phyloP scores from a whole-genome alignment of 1,140 invertebrate genomes.

The Centruroides sculpturatus region DNA sequence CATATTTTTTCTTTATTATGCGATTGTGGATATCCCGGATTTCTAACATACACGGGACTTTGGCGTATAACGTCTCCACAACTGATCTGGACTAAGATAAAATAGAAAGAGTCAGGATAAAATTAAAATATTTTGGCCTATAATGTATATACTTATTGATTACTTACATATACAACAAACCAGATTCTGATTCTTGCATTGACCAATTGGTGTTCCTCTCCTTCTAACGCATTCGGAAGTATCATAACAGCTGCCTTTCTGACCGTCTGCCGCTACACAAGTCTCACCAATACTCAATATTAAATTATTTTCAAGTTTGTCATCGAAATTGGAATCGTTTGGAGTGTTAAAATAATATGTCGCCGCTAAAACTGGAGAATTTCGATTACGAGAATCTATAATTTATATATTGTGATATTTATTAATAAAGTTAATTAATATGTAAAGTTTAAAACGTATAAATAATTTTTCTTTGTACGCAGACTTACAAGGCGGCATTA shows the following conservation, averaged over 20 bases:
- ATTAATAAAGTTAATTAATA: too few species aligned
- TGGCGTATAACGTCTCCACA: conserved; percentile 15
- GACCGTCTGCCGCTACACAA: conserved; percentile 16
- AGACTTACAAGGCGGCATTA: too few species aligned
- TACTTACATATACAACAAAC: conserved; percentile 23
- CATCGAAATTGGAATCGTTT: neutral
- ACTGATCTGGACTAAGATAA: conserved; percentile 12
- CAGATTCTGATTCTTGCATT: conserved; percentile 9
- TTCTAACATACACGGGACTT: conserved; percentile 17
- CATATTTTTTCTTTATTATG: conserved; percentile 15
- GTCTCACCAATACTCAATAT: neutral
- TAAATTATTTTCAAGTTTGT: neutral
- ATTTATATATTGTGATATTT: too few species aligned
- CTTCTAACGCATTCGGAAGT: conserved; percentile 16
- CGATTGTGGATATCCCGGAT: conserved; percentile 15
- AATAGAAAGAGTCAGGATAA: neutral
- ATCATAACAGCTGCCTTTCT: conserved; percentile 19
- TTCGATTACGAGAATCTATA: too few species aligned
- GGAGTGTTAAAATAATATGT: conserved; percentile 17
- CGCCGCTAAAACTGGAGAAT: conserved; percentile 13
- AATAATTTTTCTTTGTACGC: too few species aligned
- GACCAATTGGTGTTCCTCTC: conserved; percentile 20
- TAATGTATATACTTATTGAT: neutral
- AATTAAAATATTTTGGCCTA: neutral
- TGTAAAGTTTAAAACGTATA: too few species aligned